A percentile compares a stretch with the other conserved stretches of the same genome.
These are phyloP conservation scores for Cerastis leucographa DNA, from an alignment of 2,888 invertebrate species.

Conservation along the genomic window DNA sequence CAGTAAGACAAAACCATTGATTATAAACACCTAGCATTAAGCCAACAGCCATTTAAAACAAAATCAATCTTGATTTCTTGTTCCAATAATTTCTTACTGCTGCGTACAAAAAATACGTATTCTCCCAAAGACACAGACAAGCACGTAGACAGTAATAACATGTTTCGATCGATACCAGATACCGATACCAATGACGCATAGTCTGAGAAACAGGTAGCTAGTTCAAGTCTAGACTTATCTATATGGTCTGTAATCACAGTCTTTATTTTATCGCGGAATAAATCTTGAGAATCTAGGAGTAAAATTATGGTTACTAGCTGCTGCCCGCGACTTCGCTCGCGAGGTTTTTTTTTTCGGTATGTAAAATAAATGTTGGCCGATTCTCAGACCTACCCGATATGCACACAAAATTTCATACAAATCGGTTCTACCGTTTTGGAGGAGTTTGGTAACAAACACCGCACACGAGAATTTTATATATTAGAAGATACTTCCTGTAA, in stretches of 20 bases:
- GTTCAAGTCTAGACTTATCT: conserved; percentile 37
- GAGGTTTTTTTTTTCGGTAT: too few species aligned
- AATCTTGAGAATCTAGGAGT: background rate
- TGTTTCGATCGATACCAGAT: conserved; percentile 24
- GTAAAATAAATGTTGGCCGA: too few species aligned
- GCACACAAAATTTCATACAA: too few species aligned
- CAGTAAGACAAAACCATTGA: background rate
- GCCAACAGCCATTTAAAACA: background rate
- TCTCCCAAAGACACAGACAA: background rate
- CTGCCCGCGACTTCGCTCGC: too few species aligned
- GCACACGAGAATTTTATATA: too few species aligned
- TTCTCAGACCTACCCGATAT: too few species aligned
- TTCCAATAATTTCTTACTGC: conserved; percentile 9
- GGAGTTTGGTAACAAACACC: too few species aligned
- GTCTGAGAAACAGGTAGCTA: conserved; percentile 42
- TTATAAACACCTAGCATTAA: background rate
- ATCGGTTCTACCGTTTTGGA: too few species aligned
- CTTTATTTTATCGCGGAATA: background rate
- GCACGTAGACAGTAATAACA: conserved; percentile 45
- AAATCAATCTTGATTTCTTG: conserved; percentile 33
- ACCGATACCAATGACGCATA: conserved; percentile 32
- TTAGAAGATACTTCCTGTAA: background rate
- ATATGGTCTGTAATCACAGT: conserved; percentile 8
- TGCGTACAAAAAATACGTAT: conserved; percentile 29
- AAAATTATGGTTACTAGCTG: conserved; percentile 19